A percentile compares a stretch with the other conserved stretches of the same genome.
Conservation (phyloP, 2,888 invertebrate species). For the Coleophora deauratella region DNA sequence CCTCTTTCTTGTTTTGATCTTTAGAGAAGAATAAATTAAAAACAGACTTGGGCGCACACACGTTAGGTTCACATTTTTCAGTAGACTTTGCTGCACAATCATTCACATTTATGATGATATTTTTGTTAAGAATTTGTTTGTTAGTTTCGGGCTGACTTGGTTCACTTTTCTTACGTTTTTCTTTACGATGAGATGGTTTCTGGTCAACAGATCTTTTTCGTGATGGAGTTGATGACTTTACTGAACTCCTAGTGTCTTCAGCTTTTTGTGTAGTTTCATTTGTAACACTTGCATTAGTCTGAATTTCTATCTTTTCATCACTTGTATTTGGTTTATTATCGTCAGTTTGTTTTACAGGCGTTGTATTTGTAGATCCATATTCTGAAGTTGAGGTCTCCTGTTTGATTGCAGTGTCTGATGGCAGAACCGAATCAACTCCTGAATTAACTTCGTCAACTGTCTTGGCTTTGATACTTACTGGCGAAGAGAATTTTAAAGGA, state of each 20-base stretch:
- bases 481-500: constrained; percentile 23
- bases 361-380: constrained; percentile 14
- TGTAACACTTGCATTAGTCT: background rate
- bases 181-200: constrained; percentile 61
- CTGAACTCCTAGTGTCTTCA: constrained; percentile 19
- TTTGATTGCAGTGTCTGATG: constrained; percentile 14
- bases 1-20: constrained; percentile 25
- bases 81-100: constrained; percentile 29
- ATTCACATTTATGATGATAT: constrained; percentile 28
- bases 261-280: constrained; percentile 18
- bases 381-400: constrained; percentile 10
- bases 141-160: constrained; percentile 22
- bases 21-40: constrained; percentile 36
- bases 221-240: constrained; percentile 28
- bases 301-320: background rate
- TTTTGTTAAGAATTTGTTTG: constrained; percentile 32
- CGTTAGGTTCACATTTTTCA: constrained; percentile 39
- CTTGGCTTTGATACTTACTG: constrained; percentile 12
- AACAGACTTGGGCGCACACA: constrained; percentile 31
- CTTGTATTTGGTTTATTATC: constrained; percentile 8
- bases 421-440: background rate
- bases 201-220: constrained; percentile 57
- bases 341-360: constrained; percentile 9
- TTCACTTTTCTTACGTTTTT: constrained; percentile 62
- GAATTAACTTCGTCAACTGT: constrained; percentile 9